Evolutionary conservation across 2,797 vertebrate species (phyloP).

Genomic region (Manis javanica): DNA sequence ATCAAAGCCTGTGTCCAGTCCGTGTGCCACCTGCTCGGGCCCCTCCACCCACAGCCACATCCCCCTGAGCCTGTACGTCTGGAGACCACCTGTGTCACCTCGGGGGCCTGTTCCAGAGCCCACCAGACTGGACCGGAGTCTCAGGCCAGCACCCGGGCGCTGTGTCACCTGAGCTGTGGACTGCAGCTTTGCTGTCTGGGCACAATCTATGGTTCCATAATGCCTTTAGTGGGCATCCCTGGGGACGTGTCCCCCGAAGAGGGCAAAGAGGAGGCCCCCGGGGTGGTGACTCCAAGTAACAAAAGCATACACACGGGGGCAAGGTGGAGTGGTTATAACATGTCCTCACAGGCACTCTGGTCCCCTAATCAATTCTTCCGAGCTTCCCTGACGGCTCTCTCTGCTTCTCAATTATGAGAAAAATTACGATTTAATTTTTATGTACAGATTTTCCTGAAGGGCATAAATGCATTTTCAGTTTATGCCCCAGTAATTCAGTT

Average conservation of each 20-base stretch:
- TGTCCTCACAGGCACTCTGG: not conserved
- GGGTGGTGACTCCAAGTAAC: not conserved
- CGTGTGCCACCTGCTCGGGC: not conserved
- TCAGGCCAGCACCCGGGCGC: not conserved
- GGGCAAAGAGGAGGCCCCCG: not conserved
- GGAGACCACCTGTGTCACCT: not conserved
- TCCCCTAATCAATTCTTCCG: constrained; percentile 43
- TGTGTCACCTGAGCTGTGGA: too few relatives aligned
- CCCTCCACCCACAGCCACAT: not conserved
- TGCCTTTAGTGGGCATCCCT: fast-evolving
- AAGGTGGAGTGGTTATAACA: not conserved
- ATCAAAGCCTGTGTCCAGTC: fast-evolving
- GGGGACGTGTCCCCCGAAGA: not conserved
- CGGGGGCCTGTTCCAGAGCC: not conserved
- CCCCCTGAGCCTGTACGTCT: too few relatives aligned
- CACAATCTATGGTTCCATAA: fast-evolving
- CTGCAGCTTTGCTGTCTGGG: too few relatives aligned
- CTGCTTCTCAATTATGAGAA: constrained; percentile 62
- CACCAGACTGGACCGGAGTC: not conserved
- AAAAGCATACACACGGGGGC: not conserved
- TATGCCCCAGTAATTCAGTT: constrained; percentile 76
- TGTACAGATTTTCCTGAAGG: constrained; percentile 81
- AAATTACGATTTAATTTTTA: constrained; percentile 80
- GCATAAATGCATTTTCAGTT: constrained; percentile 76
- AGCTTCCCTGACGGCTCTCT: not conserved